These are phyloP conservation scores for Sericinus montela DNA, from an alignment of 2,888 invertebrate species.

Conservation along the genomic window DNA sequence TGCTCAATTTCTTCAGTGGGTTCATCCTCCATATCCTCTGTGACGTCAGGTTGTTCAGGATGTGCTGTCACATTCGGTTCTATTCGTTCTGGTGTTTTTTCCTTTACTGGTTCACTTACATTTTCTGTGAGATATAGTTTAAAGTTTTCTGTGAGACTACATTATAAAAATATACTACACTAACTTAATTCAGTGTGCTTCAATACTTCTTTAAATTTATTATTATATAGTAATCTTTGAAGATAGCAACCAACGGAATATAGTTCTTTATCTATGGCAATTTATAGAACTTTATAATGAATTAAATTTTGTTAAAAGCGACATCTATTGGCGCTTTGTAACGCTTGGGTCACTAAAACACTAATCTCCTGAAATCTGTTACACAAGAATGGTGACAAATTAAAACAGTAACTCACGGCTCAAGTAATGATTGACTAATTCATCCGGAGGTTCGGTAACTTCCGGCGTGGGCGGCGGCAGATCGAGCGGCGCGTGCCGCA, in stretches of 20 bases:
- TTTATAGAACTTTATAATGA: no score
- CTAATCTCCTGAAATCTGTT: no score
- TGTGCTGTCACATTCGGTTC: conserved; percentile 11
- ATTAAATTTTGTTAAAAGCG: no score
- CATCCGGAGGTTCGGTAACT: conserved; percentile 39
- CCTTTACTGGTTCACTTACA: conserved; percentile 36
- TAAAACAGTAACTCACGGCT: conserved; percentile 4
- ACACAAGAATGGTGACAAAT: no score
- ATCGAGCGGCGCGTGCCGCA: conserved; percentile 56
- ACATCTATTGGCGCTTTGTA: no score
- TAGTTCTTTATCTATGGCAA: no score
- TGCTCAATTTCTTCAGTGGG: conserved; percentile 63
- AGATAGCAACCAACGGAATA: no score
- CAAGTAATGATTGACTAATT: conserved; percentile 44
- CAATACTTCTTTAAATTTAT: no score
- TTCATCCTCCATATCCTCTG: conserved; percentile 50
- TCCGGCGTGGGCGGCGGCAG: conserved; percentile 35
- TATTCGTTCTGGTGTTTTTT: conserved; percentile 42
- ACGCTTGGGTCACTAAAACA: no score
- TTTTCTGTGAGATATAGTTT: conserved; percentile 26
- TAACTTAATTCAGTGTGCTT: no score
- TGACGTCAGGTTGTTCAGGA: conserved; percentile 38
- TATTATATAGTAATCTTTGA: no score
- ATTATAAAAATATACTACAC: no score
- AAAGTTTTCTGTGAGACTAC: background rate